Evolutionary conservation across 1,140 invertebrate genomes (phyloP).

Genomic region (Samia ricini): DNA sequence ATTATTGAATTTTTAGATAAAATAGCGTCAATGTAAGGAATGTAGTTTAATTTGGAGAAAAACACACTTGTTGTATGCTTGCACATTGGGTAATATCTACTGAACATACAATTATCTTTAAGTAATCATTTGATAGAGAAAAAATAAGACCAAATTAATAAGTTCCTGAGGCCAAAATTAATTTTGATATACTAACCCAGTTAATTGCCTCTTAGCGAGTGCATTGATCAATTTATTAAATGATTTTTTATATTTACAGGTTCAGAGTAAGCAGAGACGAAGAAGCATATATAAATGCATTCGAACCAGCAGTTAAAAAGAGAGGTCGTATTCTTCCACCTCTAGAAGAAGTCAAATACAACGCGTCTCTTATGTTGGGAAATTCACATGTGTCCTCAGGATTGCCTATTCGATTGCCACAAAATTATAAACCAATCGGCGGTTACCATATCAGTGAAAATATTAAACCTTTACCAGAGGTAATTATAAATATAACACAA

Average conservation of each 20-base stretch:
- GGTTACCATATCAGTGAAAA: conserved; percentile 29
- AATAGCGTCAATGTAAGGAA: no score
- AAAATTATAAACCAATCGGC: conserved; percentile 27
- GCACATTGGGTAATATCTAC: no score
- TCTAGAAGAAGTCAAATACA: conserved; percentile 27
- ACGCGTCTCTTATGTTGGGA: conserved; percentile 36
- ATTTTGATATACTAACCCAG: no score
- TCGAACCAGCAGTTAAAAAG: conserved; percentile 21
- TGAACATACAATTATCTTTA: no score
- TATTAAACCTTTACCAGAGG: conserved; percentile 27
- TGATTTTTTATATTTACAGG: not conserved
- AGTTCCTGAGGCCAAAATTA: no score
- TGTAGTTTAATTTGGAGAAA: no score
- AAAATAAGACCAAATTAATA: no score
- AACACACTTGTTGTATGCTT: no score
- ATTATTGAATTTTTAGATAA: no score
- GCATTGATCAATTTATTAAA: no score
- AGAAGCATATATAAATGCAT: conserved; percentile 14
- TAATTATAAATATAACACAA: conserved; percentile 23
- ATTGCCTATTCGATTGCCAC: conserved; percentile 25
- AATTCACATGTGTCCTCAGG: conserved; percentile 39
- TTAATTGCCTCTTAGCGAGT: no score
- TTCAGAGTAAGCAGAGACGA: not conserved
- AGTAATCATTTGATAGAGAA: no score
- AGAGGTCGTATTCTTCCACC: conserved; percentile 24